A percentile compares a stretch with the other conserved stretches of the same genome.
Evolutionary conservation across 1,140 invertebrate species (phyloP).

Genomic region (Orchesella cincta): DNA sequence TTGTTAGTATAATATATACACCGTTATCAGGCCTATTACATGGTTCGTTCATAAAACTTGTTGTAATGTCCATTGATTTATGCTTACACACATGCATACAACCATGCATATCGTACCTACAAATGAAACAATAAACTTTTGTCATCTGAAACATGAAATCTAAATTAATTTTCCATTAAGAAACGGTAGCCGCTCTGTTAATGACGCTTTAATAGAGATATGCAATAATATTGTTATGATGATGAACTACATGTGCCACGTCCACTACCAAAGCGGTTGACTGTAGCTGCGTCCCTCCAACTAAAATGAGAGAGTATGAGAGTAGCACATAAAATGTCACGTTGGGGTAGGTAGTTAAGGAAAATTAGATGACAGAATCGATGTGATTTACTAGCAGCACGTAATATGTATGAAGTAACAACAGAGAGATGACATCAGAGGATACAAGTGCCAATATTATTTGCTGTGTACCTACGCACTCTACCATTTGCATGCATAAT

Average conservation of each 20-base stretch:
- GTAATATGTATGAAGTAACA: background rate
- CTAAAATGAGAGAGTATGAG: background rate
- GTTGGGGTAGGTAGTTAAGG: background rate
- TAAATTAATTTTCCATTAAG: constrained; percentile 27
- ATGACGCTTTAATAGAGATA: background rate
- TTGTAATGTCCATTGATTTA: too few relatives aligned
- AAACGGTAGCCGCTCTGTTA: constrained; percentile 21
- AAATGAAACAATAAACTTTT: too few relatives aligned
- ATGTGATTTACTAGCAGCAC: background rate
- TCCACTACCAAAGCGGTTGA: background rate
- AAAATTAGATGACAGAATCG: background rate
- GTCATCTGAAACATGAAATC: constrained; percentile 2
- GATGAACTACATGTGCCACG: background rate
- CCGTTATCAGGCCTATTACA: too few relatives aligned
- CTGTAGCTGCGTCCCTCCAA: background rate
- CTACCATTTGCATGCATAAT: background rate
- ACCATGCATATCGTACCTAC: too few relatives aligned
- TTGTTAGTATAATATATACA: too few relatives aligned
- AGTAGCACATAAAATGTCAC: background rate
- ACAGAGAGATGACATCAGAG: background rate
- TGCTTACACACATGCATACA: too few relatives aligned
- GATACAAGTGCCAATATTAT: background rate
- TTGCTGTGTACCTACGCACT: too few relatives aligned
- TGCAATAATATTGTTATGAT: constrained; percentile 23
- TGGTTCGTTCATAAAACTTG: too few relatives aligned